Conservation (phyloP, 2,888 invertebrate species). For the Anticlea derivata region DNA sequence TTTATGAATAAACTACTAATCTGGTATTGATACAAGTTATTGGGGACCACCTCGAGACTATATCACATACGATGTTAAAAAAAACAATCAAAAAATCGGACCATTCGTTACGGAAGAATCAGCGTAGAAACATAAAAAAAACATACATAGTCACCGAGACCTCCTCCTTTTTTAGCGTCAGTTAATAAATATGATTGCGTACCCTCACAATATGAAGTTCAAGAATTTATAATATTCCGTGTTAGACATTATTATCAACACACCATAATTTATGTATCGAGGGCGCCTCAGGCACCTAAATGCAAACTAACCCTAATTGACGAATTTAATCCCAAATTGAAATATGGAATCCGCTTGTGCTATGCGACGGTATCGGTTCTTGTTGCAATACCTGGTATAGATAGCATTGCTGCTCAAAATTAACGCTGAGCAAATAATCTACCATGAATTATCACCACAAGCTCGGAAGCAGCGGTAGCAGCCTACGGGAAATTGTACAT, state of each 20-base stretch:
- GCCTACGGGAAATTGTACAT: not conserved
- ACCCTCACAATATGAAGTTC: too few relatives aligned
- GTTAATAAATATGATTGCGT: too few relatives aligned
- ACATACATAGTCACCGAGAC: too few relatives aligned
- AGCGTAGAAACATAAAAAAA: too few relatives aligned
- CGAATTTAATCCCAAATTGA: slow-evolving; percentile 8
- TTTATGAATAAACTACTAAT: too few relatives aligned
- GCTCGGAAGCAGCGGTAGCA: not conserved
- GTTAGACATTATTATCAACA: not conserved
- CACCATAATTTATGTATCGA: slow-evolving; percentile 10
- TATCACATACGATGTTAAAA: too few relatives aligned
- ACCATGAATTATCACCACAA: not conserved
- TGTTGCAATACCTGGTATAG: not conserved
- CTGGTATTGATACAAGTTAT: too few relatives aligned
- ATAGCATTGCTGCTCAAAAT: not conserved
- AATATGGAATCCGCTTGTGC: slow-evolving; percentile 1
- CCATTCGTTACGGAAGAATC: too few relatives aligned
- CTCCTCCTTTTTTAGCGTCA: too few relatives aligned
- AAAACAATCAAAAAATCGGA: too few relatives aligned
- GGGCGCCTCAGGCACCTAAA: slow-evolving; percentile 3
- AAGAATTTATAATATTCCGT: not conserved
- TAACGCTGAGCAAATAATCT: slow-evolving; percentile 1
- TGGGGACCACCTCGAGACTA: too few relatives aligned
- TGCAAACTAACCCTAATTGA: slow-evolving; percentile 11
- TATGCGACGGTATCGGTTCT: not conserved